These are phyloP conservation scores for Calliphora vicina DNA, from an alignment of 1,140 invertebrate species.

Conservation along the genomic window DNA sequence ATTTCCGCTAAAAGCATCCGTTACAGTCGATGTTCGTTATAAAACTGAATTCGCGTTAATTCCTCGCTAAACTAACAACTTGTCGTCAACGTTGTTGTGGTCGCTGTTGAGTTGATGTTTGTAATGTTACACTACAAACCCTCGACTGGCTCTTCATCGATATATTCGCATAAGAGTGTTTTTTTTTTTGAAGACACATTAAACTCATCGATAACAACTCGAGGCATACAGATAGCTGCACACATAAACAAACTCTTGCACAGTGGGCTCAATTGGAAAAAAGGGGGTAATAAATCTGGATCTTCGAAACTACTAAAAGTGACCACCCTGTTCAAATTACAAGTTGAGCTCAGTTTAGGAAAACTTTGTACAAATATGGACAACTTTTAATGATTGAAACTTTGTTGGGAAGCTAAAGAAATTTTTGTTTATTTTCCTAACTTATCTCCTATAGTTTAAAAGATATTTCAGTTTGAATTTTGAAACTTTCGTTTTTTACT, in stretches of 20 bases:
- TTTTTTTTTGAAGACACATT: neutral
- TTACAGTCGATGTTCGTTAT: constrained; percentile 61
- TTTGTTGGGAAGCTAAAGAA: no score
- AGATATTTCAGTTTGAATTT: no score
- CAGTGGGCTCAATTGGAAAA: no score
- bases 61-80: constrained; percentile 60
- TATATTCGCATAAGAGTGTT: constrained; percentile 25
- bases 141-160: constrained; percentile 40
- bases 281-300: no score
- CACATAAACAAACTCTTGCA: neutral
- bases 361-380: no score
- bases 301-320: no score
- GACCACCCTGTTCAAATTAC: no score
- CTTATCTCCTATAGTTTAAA: no score
- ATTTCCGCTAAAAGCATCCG: constrained; percentile 39
- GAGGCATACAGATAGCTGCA: neutral
- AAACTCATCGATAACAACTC: neutral
- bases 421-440: no score
- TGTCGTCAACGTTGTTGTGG: constrained; percentile 52
- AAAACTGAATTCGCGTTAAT: constrained; percentile 62
- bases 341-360: no score
- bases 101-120: constrained; percentile 55
- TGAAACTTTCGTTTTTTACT: no score
- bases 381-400: no score
- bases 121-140: constrained; percentile 51